Percentiles rank a stretch among this genome's conserved stretches.
These are phyloP conservation scores for Neomicropteryx cornuta DNA, from an alignment of 1,140 invertebrate genomes.

Conservation along the genomic window DNA sequence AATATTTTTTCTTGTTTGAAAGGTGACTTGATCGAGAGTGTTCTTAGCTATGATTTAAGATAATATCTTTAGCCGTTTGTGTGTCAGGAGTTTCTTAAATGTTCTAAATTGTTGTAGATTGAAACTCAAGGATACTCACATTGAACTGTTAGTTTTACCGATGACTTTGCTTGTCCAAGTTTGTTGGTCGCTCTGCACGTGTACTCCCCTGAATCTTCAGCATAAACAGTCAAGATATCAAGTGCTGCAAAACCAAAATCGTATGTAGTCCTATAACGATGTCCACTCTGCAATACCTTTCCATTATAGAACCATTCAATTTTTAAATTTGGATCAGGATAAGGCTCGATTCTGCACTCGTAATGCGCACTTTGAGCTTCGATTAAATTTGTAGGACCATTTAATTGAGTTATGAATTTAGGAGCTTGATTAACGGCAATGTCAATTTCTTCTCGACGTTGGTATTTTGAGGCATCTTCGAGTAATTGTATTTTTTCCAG, in stretches of 20 bases:
- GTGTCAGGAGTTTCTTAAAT: too few species aligned
- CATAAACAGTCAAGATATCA: conserved; percentile 86
- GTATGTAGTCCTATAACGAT: conserved; percentile 82
- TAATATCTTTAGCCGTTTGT: too few species aligned
- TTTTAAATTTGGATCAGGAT: conserved; percentile 85
- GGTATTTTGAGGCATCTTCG: conserved; percentile 71
- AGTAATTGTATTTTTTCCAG: conserved; percentile 77
- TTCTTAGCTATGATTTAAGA: too few species aligned
- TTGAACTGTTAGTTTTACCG: conserved; percentile 70
- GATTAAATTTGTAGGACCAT: conserved; percentile 65
- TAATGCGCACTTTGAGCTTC: conserved; percentile 91
- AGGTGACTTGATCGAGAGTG: too few species aligned
- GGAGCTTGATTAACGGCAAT: conserved; percentile 70
- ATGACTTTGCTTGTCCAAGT: conserved; percentile 68
- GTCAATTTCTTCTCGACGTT: conserved; percentile 72
- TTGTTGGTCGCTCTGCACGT: conserved; percentile 83
- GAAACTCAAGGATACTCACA: conserved; percentile 45
- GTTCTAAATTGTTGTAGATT: too few species aligned
- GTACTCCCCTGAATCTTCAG: conserved; percentile 89
- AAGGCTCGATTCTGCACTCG: conserved; percentile 91
- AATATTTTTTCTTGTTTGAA: too few species aligned
- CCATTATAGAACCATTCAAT: conserved; percentile 94
- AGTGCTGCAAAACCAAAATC: conserved; percentile 94
- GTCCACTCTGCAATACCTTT: conserved; percentile 80
- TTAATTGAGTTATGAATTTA: conserved; percentile 74